A percentile compares a stretch with the other conserved stretches of the same genome.
phyloP scores from a whole-genome alignment of 2,888 invertebrate species.

The Phengaris alcon region DNA sequence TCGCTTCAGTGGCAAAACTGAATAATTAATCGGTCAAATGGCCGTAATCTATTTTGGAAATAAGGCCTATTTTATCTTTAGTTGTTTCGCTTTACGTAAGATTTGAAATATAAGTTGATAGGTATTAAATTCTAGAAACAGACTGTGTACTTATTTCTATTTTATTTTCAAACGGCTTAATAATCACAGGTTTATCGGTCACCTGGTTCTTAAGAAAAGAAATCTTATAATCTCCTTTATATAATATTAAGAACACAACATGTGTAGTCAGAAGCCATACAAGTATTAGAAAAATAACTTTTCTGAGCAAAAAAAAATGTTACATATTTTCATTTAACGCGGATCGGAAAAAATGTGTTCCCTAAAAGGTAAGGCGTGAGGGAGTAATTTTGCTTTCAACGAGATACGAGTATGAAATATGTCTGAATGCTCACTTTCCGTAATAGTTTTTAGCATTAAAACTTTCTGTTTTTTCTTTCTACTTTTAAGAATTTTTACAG shows the following conservation, averaged over 20 bases:
- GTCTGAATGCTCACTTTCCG: conserved; percentile 30
- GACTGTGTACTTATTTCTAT: too few species aligned
- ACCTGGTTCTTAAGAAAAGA: conserved; percentile 10
- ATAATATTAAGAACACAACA: conserved; percentile 20
- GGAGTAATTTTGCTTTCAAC: conserved; percentile 32
- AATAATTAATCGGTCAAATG: conserved; percentile 74
- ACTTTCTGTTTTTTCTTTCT: not conserved
- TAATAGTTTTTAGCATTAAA: conserved; percentile 30
- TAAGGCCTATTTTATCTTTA: conserved; percentile 44
- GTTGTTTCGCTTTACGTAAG: conserved; percentile 2
- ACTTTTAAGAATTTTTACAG: not conserved
- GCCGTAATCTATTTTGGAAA: conserved; percentile 58
- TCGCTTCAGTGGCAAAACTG: conserved; percentile 49
- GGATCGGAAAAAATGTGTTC: conserved; percentile 18
- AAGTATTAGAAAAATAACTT: conserved; percentile 8
- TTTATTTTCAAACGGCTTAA: not conserved
- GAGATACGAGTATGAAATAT: conserved; percentile 30
- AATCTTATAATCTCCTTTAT: conserved; percentile 20
- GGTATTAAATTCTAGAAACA: too few species aligned
- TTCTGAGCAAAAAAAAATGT: not conserved
- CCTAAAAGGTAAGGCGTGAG: conserved; percentile 31
- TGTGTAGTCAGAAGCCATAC: conserved; percentile 16
- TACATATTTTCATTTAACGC: not conserved
- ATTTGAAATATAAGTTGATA: not conserved
- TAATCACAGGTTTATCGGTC: conserved; percentile 12